Base-by-base conservation (phyloP, 2,113 vertebrate species). In the Albula goreensis region DNA sequence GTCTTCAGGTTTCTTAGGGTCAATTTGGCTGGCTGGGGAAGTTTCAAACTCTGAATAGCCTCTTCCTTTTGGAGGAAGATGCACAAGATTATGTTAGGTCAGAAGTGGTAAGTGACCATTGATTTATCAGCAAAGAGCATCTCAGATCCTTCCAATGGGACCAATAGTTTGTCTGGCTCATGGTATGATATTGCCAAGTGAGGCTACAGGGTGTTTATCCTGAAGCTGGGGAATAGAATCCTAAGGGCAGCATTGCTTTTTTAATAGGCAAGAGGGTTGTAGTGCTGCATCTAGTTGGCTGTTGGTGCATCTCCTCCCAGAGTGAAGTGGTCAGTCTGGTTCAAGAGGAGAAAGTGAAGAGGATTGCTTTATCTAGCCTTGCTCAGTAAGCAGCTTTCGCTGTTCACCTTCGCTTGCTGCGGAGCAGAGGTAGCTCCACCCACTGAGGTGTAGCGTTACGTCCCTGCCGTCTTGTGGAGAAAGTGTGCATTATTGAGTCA, bases 401-500 rank as follows among this genome's bases (percentile, higher is more conserved):
- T 78, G 13, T 51, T 56, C 48, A 60, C 80, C 53, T 57, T 53
- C 50, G 7, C 31, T 41, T 41, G 31, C 48, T 66, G 11, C 19
- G 48, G 78, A 57, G 31, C 49, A 85, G 52, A 80, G 53, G 60
- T 41, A 53, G 57, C 79, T 31, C 41, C 17, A 74, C 53, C 48
- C 31, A 11, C 70, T 51, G 83, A 50, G 87, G 83, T 82, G 80
- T 90, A 70, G 66, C 86, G 80, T 90, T 88, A 87, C 87, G 49
- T 57, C 49, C 51, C 80, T 50, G 82, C 66, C 79, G 81, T 85
- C 63, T 78, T 53, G 60, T 60, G 8, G 84, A 89, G 88, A 89
- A 90, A 89, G 88, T 88, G 87, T 89, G 88, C 90, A 88, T 88
- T 89, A 90, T 89, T 92, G 86, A 89, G 83, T 81, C 79, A 66